Base-by-base conservation (phyloP, 2,888 invertebrate genomes). In the Eremobia ochroleuca region DNA sequence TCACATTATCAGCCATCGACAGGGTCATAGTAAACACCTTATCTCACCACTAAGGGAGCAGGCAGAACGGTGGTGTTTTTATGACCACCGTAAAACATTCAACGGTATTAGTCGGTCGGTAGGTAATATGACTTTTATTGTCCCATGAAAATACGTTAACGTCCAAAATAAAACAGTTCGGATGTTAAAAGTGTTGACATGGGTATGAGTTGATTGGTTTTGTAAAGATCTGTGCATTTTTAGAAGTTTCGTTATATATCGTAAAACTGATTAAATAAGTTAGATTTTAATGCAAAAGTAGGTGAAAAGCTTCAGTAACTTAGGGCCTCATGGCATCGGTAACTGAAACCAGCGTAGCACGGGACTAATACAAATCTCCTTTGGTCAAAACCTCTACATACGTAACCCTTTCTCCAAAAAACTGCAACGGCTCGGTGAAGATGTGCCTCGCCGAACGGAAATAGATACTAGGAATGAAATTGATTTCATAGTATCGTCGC, bases 21-120 rank as follows among this genome's bases (percentile, higher is more conserved):
- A 77, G 65, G 70, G 69, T 77, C 59, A 76, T 49, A 52, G 75
- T 81, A 80, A 85, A 80, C 76, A 77, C 77, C 72, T 76, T 86
- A 87, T 85, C 87, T 83, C 28, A 31, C 76, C 72, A 77, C 83
- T 85, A 69, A 71, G 18, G 72, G 73, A 67, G 62, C 73, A 70
- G 69, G 69, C 73, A 76, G 40, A 52, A 64, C 64, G 58, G 78
- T 77, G 77, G 73, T 79, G 72, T 76, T 87, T 86, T 87, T 87
- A 87, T 77, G 81, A 55, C 37, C 55, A 52, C 66, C 76, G 71
- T 87, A 87, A 87, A 87, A 86, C 77, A 87, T 87, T 87, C 73
- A 71, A 74, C 68, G 65, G 76, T 74, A 83, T 78, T 77, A 87
- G 81, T 68, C 73, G 61, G 67, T 72, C 25, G 76, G 80, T 68